These are phyloP conservation scores for Zosterops pallidus DNA, from an alignment of 2,113 vertebrate species.

Conservation along the genomic window DNA sequence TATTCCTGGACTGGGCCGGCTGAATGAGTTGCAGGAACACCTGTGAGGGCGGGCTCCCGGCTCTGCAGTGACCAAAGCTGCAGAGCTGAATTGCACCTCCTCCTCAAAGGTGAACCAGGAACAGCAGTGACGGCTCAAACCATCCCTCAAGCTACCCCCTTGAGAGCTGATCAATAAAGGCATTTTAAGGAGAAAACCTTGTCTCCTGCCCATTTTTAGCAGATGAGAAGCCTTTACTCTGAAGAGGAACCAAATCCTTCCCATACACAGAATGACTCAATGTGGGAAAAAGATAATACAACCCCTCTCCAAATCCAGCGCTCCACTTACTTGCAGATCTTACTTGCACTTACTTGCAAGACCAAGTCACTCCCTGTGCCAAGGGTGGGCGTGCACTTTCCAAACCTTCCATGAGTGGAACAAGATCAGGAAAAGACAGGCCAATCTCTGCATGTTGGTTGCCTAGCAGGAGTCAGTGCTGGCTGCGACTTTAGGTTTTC, in stretches of 20 bases:
- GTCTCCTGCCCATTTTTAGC: too few relatives aligned
- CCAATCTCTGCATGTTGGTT: accelerated
- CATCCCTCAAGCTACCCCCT: too few relatives aligned
- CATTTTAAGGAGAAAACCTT: too few relatives aligned
- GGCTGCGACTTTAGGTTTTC: not conserved
- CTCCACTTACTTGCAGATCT: not conserved
- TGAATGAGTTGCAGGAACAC: too few relatives aligned
- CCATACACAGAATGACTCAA: not conserved
- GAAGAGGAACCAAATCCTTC: not conserved
- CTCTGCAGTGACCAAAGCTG: too few relatives aligned
- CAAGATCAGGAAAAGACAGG: accelerated
- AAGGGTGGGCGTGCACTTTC: not conserved
- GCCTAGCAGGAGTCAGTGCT: not conserved
- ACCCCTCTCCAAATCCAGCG: not conserved
- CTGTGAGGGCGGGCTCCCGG: too few relatives aligned
- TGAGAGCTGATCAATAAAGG: too few relatives aligned
- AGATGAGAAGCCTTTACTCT: not conserved
- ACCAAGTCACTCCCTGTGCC: accelerated
- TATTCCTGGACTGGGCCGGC: too few relatives aligned
- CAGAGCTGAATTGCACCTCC: too few relatives aligned
- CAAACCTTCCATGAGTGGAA: not conserved
- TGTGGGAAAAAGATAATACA: not conserved
- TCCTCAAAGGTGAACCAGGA: too few relatives aligned
- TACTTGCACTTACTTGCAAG: not conserved
- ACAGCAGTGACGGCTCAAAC: too few relatives aligned